phyloP scores from a whole-genome alignment of 1,140 invertebrate genomes.

The Papilio machaon region DNA sequence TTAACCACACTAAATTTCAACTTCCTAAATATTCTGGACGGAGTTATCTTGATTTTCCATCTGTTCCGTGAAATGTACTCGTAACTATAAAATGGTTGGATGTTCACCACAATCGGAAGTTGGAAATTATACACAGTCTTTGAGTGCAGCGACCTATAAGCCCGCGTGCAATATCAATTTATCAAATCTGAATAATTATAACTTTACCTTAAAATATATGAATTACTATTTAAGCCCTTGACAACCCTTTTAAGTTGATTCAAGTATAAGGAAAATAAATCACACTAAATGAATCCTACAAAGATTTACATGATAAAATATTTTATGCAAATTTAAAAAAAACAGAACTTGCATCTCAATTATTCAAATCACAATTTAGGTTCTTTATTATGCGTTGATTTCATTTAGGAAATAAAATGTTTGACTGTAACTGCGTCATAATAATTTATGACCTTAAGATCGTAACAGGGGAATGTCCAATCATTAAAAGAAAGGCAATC shows the following conservation, averaged over 20 bases:
- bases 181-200: not conserved
- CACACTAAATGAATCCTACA: too few species aligned
- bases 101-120: constrained; percentile 51
- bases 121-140: constrained; percentile 53
- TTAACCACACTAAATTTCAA: not conserved
- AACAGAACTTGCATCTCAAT: too few species aligned
- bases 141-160: constrained; percentile 42
- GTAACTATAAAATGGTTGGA: constrained; percentile 3
- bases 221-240: too few species aligned
- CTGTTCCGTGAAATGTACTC: constrained; percentile 4
- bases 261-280: too few species aligned
- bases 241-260: too few species aligned
- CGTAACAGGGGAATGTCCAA: constrained; percentile 25
- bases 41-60: constrained; percentile 4
- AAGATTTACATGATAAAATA: too few species aligned
- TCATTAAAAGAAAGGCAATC: constrained; percentile 31
- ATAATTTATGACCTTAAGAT: constrained; percentile 28
- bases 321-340: too few species aligned
- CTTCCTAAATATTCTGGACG: not conserved
- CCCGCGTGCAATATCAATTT: not conserved
- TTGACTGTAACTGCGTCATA: constrained; percentile 7
- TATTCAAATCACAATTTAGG: not conserved
- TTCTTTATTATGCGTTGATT: constrained; percentile 7
- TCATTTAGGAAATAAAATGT: constrained; percentile 8
- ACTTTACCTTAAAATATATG: too few species aligned